Percentiles rank a stretch among this genome's conserved stretches.
These are phyloP conservation scores for Scaptomyza graminum DNA, from an alignment of 1,140 invertebrate genomes.

Conservation along the genomic window DNA sequence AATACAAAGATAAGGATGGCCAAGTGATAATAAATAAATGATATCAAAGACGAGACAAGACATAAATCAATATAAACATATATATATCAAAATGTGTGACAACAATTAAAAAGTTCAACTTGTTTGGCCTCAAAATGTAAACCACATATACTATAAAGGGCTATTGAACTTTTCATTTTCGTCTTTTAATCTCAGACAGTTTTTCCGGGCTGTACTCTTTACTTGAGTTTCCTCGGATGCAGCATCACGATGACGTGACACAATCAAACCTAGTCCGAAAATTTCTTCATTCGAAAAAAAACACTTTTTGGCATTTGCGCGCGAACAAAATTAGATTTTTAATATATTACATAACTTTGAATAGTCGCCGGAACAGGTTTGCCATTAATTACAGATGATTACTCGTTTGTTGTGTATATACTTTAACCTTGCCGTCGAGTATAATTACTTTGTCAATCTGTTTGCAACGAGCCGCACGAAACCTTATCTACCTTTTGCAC, in stretches of 20 bases:
- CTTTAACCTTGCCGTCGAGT: conserved; percentile 34
- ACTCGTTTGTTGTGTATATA: conserved; percentile 37
- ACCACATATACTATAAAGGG: conserved; percentile 1
- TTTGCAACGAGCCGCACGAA: conserved; percentile 14
- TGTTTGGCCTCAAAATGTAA: conserved; percentile 12
- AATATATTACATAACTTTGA: conserved; percentile 33
- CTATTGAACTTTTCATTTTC: conserved; percentile 27
- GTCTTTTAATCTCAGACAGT: conserved; percentile 1
- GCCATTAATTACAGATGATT: conserved; percentile 37
- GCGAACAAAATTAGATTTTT: conserved; percentile 7
- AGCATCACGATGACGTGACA: conserved; percentile 39
- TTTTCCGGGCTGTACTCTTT: not conserved
- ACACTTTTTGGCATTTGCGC: conserved; percentile 6
- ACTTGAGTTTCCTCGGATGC: not conserved
- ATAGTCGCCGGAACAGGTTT: conserved; percentile 48
- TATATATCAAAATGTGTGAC: not conserved
- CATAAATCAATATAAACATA: not conserved
- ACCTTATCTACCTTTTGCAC: conserved; percentile 4
- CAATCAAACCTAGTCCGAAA: not conserved
- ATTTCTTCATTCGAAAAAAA: not conserved
- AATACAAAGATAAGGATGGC: not conserved
- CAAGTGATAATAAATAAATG: not conserved
- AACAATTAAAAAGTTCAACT: conserved; percentile 1
- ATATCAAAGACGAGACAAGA: conserved; percentile 1
- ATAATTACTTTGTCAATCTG: conserved; percentile 33